Base-by-base conservation (phyloP, 1,140 invertebrate species). In the Megathymus violae region DNA sequence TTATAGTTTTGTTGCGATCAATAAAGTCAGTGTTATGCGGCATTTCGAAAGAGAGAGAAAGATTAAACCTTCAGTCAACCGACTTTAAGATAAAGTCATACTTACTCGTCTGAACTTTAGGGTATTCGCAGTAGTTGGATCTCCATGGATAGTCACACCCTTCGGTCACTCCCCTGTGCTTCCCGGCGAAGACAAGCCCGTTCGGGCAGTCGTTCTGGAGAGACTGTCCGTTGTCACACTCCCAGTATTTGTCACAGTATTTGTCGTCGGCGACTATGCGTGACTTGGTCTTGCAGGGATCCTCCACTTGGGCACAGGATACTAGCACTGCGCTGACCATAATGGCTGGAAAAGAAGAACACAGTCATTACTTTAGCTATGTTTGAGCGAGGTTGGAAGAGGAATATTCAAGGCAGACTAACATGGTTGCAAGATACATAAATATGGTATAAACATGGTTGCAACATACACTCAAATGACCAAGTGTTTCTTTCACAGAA, bases 121-220 rank as follows among this genome's bases (percentile, higher is more conserved):
- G 91, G 52, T 92, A 91, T 67, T 96, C 95, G 87, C 96, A 97
- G 82, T 97, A 97, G 80, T 96, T 96, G 1, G 96, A 95, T 68
- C 96, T 93, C 96, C 96, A 97, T 0, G 97, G 96, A 80, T 97
- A 97, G 88, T 97, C 96, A 74, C 97, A 97, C 3, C 96, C 96
- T 80, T 97, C 96, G 0, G 96, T 96, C 0, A 97, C 96, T 1
- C 96, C 96, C 17, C 96, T 92, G 77, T 97, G 95, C 80, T 97
- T 97, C 0, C 97, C 97, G 22, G 97, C 96, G 88, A 96, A 98
- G 1, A 97, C 97, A 19, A 97, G 87, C 4, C 97, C 97, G 76
- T 97, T 98, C 25, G 97, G 97, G 83, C 97, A 98, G 89, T 97
- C 96, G 82, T 96, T 97, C 25, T 97, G 90, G 64, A 97, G 95